A percentile compares a stretch with the other conserved stretches of the same genome.
These are phyloP conservation scores for Columba janthina DNA, from an alignment of 2,113 vertebrate genomes.

Conservation along the genomic window DNA sequence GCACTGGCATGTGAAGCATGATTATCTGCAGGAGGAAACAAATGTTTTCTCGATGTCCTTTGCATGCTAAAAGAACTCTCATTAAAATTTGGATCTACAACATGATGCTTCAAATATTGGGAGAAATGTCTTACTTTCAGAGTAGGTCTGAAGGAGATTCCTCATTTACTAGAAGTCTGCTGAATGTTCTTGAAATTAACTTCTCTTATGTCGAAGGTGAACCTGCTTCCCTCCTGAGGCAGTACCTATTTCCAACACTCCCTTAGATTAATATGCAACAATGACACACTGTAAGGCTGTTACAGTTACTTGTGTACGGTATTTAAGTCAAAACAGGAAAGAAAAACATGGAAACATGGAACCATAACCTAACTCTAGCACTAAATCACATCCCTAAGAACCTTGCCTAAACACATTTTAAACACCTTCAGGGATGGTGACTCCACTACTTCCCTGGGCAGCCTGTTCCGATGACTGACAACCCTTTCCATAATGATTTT, in stretches of 20 bases:
- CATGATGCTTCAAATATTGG: neutral
- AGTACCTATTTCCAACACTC: neutral
- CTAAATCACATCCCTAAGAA: too few relatives aligned
- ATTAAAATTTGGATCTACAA: neutral
- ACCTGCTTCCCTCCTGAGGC: neutral
- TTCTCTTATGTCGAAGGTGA: neutral
- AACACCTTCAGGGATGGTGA: too few relatives aligned
- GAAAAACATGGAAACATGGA: neutral
- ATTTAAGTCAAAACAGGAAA: neutral
- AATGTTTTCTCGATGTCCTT: neutral
- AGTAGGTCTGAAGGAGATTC: neutral
- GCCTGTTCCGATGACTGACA: too few relatives aligned
- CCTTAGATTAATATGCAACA: neutral
- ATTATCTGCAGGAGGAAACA: neutral
- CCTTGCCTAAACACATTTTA: too few relatives aligned
- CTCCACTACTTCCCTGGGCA: too few relatives aligned
- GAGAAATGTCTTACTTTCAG: neutral
- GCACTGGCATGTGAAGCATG: neutral
- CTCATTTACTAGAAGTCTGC: neutral
- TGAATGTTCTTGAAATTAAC: neutral
- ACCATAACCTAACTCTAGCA: too few relatives aligned
- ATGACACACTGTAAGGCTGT: neutral
- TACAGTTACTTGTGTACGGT: neutral
- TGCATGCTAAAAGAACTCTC: neutral
- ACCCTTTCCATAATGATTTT: too few relatives aligned